Base-by-base conservation (phyloP, 2,888 invertebrate species). In the Pasiphila rectangulata region DNA sequence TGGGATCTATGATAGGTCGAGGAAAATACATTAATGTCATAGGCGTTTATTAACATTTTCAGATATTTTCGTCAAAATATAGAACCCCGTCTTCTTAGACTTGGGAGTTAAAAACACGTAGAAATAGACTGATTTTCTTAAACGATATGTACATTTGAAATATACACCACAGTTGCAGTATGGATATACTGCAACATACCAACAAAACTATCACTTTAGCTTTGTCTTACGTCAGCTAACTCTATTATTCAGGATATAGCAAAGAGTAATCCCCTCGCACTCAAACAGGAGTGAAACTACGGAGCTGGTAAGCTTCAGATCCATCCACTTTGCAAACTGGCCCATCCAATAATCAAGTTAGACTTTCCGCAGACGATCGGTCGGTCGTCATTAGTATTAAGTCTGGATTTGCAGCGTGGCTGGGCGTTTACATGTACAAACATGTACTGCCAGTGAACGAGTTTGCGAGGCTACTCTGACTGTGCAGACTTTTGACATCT, bases 341-440 rank as follows among this genome's bases (percentile, higher is more conserved):
- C 43, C 48, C 47, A 50, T 58, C 46, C 32, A 38, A 46, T 57
- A 57, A 57, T 56, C 38, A 40, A 57, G 49, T 57, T 57, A 54
- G 52, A 51, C 55, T 54, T 59, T 52, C 35, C 50, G 47, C 44
- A 48, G 50, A 42, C 43, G 46, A 39, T 46, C 39, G 44, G 46
- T 41, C 37, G 29, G 37, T 21, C 45, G 50, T 48, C 48, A 48
- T 56, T 49, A 56, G 46, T 38, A 15, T 42, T 46, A 37, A 23
- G 12, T 30, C 27, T 10, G 42, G 23, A 40, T 41, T 51, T 36
- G 6, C 29, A 41, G 20, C 15, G 19, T n/a, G 35, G 24, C 16
- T n/a, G 15, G n/a, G 39, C 20, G 20, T 34, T 13, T 10, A 1
- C 12, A 5, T 9, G 17, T 16, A 13, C n/a, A n/a, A 34, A 9